Evolutionary conservation across 2,113 vertebrate genomes (phyloP).

Genomic region (Tetraodon nigroviridis): DNA sequence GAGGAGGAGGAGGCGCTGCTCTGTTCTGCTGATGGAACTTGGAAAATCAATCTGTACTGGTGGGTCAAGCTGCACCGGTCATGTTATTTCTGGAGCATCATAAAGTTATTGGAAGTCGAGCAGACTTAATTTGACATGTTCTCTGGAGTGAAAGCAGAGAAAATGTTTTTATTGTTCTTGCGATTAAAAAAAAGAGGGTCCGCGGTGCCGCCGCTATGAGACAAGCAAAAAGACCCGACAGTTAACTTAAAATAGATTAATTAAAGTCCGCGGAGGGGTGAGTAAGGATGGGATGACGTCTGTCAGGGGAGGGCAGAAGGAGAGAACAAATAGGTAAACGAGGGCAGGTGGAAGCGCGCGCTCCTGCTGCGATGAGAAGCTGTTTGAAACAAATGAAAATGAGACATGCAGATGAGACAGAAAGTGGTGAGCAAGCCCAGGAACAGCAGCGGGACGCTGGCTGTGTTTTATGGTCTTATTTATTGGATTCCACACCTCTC

Average conservation of each 20-base stretch:
- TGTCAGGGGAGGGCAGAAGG: constrained; percentile 5
- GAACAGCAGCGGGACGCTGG: constrained; percentile 14
- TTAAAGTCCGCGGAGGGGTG: constrained; percentile 4
- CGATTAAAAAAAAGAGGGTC: background rate
- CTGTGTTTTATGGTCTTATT: constrained; percentile 17
- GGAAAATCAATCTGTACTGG: background rate
- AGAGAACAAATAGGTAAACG: constrained; percentile 8
- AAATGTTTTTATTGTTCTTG: constrained; percentile 15
- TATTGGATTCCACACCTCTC: constrained; percentile 64
- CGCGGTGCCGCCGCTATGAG: no score
- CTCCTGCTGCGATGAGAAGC: constrained; percentile 11
- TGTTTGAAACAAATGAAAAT: constrained; percentile 5
- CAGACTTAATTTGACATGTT: constrained; percentile 27
- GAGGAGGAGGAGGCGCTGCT: background rate
- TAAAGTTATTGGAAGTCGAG: constrained; percentile 6
- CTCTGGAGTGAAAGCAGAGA: constrained; percentile 18
- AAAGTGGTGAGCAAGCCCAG: constrained; percentile 18
- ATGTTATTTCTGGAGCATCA: constrained; percentile 15
- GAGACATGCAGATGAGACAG: constrained; percentile 1
- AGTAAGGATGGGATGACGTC: constrained; percentile 11
- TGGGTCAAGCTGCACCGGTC: background rate
- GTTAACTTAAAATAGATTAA: background rate
- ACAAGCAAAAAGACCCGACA: no score
- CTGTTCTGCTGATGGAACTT: background rate
- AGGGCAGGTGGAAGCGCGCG: constrained; percentile 1